Percentiles rank a stretch among this genome's conserved stretches.
These are phyloP conservation scores for Lasioglossum morio DNA, from an alignment of 2,888 invertebrate genomes.

Conservation along the genomic window DNA sequence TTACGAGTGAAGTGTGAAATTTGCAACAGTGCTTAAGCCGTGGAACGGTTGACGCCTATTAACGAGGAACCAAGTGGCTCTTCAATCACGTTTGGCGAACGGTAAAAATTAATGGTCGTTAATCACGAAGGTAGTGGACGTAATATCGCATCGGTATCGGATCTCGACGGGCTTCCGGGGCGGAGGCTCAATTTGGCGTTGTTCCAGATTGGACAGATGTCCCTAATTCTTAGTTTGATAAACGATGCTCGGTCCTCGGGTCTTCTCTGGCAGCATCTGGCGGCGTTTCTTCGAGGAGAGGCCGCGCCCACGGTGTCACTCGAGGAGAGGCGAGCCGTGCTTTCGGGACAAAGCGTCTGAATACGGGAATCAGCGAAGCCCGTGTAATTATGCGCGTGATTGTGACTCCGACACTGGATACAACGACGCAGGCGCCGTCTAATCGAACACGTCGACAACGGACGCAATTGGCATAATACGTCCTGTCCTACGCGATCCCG, in stretches of 20 bases:
- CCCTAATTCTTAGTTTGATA: slow-evolving; percentile 73
- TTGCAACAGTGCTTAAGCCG: neutral
- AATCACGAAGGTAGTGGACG: slow-evolving; percentile 55
- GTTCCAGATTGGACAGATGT: slow-evolving; percentile 71
- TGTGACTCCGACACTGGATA: slow-evolving; percentile 45
- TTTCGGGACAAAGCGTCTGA: slow-evolving; percentile 4
- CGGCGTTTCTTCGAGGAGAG: slow-evolving; percentile 6
- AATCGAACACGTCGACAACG: slow-evolving; percentile 43
- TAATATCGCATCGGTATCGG: slow-evolving; percentile 64
- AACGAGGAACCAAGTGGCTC: slow-evolving; percentile 26
- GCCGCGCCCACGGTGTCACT: slow-evolving; percentile 1
- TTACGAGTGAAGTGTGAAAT: too few species aligned
- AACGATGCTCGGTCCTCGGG: slow-evolving; percentile 68
- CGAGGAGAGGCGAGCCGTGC: neutral
- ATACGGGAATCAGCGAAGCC: slow-evolving; percentile 31
- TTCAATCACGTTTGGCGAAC: slow-evolving; percentile 30
- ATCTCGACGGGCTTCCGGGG: slow-evolving; percentile 43
- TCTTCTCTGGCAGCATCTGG: slow-evolving; percentile 33
- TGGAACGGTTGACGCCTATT: slow-evolving; percentile 9
- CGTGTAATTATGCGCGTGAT: slow-evolving; percentile 58
- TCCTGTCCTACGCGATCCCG: slow-evolving; percentile 36
- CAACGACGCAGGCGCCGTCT: slow-evolving; percentile 40
- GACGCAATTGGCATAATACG: slow-evolving; percentile 47
- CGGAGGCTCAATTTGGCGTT: slow-evolving; percentile 67
- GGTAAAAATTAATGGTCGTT: slow-evolving; percentile 57